phyloP scores from a whole-genome alignment of 1,140 invertebrate species.

The Neelides sp. region DNA sequence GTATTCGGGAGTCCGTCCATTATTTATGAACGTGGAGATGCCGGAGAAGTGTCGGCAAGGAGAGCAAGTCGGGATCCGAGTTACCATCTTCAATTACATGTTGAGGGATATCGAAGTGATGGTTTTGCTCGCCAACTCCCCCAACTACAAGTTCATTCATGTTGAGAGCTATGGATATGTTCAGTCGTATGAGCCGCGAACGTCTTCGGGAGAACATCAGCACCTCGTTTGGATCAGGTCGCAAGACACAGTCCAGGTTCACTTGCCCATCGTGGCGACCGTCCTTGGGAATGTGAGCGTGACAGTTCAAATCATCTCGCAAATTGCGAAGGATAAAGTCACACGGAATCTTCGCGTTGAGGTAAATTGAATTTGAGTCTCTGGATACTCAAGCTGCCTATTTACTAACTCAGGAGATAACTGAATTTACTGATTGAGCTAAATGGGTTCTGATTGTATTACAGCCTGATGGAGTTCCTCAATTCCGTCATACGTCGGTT shows the following conservation, averaged over 20 bases:
- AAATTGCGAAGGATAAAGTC: constrained; percentile 67
- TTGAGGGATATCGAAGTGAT: constrained; percentile 66
- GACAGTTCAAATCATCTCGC: constrained; percentile 65
- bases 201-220: constrained; percentile 81
- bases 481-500: constrained; percentile 80
- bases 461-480: constrained; percentile 79
- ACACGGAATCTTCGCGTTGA: constrained; percentile 61
- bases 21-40: constrained; percentile 92
- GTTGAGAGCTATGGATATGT: constrained; percentile 75
- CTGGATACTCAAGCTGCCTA: constrained; percentile 24
- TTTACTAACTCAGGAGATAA: no score
- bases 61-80: constrained; percentile 83
- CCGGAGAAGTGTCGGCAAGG: constrained; percentile 67
- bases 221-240: constrained; percentile 77
- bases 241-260: constrained; percentile 65
- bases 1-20: constrained; percentile 72
- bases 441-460: constrained; percentile 32
- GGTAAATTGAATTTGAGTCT: no score
- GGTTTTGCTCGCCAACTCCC: constrained; percentile 70
- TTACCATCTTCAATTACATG: constrained; percentile 90
- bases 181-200: constrained; percentile 68
- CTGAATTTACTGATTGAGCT: background rate
- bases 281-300: constrained; percentile 65
- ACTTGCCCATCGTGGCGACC: constrained; percentile 78
- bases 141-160: constrained; percentile 84